A percentile compares a stretch with the other conserved stretches of the same genome.
Conservation (phyloP, 2,797 vertebrate species). For the Nannoperca obscura region DNA sequence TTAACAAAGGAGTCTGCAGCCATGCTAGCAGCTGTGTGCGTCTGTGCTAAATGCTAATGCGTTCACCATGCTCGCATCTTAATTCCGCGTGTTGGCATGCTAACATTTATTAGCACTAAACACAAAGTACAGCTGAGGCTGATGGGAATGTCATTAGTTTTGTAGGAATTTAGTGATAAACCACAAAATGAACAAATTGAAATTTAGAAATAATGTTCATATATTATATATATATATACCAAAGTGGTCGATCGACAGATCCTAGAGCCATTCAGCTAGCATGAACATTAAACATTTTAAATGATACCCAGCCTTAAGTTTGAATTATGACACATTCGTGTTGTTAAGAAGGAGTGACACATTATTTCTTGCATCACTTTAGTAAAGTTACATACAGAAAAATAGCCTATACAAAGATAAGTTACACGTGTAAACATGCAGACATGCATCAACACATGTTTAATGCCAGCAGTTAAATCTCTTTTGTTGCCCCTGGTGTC, state of each 20-base stretch:
- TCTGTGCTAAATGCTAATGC: background rate
- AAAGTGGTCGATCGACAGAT: no score
- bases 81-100: background rate
- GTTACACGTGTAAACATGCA: slow-evolving; percentile 7
- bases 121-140: background rate
- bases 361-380: background rate
- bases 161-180: background rate
- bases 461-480: background rate
- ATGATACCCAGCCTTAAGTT: background rate
- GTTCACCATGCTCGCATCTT: background rate
- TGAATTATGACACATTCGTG: background rate
- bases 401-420: background rate
- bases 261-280: no score
- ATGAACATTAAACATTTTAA: background rate
- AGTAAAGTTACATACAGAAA: background rate
- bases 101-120: background rate
- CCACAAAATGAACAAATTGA: background rate
- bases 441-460: background rate
- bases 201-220: background rate
- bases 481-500: slow-evolving; percentile 52
- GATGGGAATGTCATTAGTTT: background rate
- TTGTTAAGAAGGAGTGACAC: background rate
- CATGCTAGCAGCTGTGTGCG: background rate
- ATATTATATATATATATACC: no score
- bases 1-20: background rate